Percentiles rank a stretch among this genome's conserved stretches.
Conservation (phyloP, 2,113 vertebrate species). For the Channa argus region DNA sequence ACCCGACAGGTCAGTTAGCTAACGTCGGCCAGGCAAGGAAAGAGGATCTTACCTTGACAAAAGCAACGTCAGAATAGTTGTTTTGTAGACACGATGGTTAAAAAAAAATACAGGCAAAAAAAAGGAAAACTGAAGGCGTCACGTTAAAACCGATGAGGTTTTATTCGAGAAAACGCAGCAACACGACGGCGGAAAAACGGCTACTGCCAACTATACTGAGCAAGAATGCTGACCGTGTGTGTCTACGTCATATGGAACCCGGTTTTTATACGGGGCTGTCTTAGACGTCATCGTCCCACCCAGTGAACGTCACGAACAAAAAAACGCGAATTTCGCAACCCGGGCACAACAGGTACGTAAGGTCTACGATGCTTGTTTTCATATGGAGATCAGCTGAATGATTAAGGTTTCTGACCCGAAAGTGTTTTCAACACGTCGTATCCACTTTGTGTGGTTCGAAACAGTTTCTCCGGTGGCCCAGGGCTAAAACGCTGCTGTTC, state of each 20-base stretch:
- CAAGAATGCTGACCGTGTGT: conserved; percentile 70
- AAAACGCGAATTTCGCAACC: conserved; percentile 47
- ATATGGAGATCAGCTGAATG: no score
- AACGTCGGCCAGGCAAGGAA: conserved; percentile 18
- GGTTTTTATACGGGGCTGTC: conserved; percentile 41
- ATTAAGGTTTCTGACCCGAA: no score
- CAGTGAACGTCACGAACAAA: conserved; percentile 31
- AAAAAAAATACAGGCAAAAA: conserved; percentile 19
- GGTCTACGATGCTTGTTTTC: no score
- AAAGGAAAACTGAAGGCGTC: background rate
- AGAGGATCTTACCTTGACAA: conserved; percentile 75
- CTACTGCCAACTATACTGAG: conserved; percentile 30
- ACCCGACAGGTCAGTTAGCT: conserved; percentile 16
- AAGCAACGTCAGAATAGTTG: conserved; percentile 76
- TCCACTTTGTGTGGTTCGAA: no score
- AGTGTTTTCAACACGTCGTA: no score
- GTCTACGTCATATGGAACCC: conserved; percentile 57
- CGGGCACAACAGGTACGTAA: no score
- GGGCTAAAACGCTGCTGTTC: no score
- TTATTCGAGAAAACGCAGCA: background rate
- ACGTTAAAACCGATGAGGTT: conserved; percentile 8
- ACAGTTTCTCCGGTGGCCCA: no score
- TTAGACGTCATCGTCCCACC: conserved; percentile 53
- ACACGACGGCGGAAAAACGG: background rate
- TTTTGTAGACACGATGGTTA: conserved; percentile 23